These are phyloP conservation scores for Sphinx pinastri DNA, from an alignment of 2,888 invertebrate genomes.

Conservation along the genomic window DNA sequence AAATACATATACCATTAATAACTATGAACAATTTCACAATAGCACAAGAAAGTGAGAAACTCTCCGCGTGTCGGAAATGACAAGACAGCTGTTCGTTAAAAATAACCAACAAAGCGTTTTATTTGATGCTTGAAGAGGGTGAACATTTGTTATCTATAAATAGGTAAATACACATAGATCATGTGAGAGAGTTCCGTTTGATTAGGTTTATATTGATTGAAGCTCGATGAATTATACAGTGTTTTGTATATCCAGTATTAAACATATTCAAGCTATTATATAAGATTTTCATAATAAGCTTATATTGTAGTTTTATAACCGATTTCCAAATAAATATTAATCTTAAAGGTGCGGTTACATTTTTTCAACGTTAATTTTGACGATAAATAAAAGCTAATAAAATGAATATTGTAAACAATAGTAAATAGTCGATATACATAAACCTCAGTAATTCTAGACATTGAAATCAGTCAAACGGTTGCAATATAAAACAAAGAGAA, in stretches of 20 bases:
- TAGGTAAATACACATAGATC: slow-evolving; percentile 17
- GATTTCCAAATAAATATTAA: not conserved
- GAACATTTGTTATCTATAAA: slow-evolving; percentile 26
- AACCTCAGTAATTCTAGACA: no score
- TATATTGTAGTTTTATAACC: not conserved
- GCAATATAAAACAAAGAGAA: no score
- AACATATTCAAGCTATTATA: no score
- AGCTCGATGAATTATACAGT: not conserved
- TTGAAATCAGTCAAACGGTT: no score
- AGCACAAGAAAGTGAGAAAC: slow-evolving; percentile 54
- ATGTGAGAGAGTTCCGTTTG: not conserved
- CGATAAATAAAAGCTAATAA: no score
- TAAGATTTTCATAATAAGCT: no score
- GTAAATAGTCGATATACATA: no score
- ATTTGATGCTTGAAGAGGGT: slow-evolving; percentile 27
- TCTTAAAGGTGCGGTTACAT: no score
- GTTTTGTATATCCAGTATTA: not conserved
- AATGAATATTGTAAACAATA: no score
- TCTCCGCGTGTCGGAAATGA: slow-evolving; percentile 74
- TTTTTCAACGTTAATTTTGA: no score
- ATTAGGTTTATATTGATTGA: not conserved
- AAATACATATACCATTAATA: no score
- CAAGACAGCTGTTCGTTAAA: slow-evolving; percentile 73
- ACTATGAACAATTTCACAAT: slow-evolving; percentile 24
- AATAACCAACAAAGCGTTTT: slow-evolving; percentile 53